These are phyloP conservation scores for Blera fallax DNA, from an alignment of 2,888 invertebrate genomes.

Conservation along the genomic window DNA sequence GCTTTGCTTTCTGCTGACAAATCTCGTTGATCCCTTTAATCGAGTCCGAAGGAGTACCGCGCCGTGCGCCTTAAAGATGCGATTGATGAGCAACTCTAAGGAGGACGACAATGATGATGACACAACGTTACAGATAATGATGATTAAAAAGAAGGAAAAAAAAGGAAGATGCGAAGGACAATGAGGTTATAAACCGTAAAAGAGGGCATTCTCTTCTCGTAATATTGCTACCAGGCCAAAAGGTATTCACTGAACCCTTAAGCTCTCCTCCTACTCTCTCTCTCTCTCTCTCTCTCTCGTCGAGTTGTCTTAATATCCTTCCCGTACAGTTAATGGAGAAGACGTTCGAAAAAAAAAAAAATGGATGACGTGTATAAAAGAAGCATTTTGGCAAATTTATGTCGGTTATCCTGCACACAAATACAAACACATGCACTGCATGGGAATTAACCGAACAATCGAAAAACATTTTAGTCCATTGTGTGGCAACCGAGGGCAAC, in stretches of 20 bases:
- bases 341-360: constrained; percentile 30
- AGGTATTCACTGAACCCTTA: constrained; percentile 67
- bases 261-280: not conserved
- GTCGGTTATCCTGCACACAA: constrained; percentile 46
- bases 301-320: constrained; percentile 56
- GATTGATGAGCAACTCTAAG: constrained; percentile 59
- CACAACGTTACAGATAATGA: constrained; percentile 66
- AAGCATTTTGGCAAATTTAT: constrained; percentile 61
- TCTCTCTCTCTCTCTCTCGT: no score
- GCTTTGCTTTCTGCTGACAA: constrained; percentile 67
- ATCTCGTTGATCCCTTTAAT: constrained; percentile 70
- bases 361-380: constrained; percentile 48
- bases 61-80: constrained; percentile 49
- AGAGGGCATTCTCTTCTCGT: constrained; percentile 58
- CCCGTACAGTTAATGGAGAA: constrained; percentile 66
- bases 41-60: constrained; percentile 49
- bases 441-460: constrained; percentile 71
- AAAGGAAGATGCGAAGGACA: constrained; percentile 52
- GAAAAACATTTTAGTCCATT: constrained; percentile 72
- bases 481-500: constrained; percentile 68
- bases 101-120: constrained; percentile 47
- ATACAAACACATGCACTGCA: constrained; percentile 35
- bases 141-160: constrained; percentile 58
- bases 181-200: constrained; percentile 73
- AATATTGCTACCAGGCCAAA: constrained; percentile 63